Conservation (phyloP, 2,797 vertebrate genomes). For the Oreortyx pictus region DNA sequence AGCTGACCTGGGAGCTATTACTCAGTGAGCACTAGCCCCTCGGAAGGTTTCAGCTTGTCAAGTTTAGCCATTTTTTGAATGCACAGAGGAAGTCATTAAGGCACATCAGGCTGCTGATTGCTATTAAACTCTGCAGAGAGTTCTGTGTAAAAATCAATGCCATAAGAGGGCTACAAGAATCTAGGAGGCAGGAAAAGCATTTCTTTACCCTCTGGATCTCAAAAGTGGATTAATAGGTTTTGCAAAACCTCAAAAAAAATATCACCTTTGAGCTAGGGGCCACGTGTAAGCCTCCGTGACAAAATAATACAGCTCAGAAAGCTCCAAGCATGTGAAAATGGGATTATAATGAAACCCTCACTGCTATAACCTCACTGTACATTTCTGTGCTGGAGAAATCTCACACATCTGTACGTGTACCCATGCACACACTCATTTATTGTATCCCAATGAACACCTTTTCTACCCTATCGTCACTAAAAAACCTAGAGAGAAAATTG, state of each 20-base stretch:
- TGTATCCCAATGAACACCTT: constrained; percentile 1
- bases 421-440: background rate
- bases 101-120: constrained; percentile 69
- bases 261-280: background rate
- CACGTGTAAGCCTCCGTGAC: constrained; percentile 30
- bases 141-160: constrained; percentile 66
- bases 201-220: constrained; percentile 51
- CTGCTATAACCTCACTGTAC: constrained; percentile 8
- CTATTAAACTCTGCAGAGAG: constrained; percentile 64
- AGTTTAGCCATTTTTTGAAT: constrained; percentile 54
- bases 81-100: constrained; percentile 70
- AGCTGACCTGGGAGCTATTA: constrained; percentile 57
- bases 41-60: constrained; percentile 66
- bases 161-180: constrained; percentile 46
- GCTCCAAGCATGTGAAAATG: constrained; percentile 7
- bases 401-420: background rate
- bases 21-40: constrained; percentile 49
- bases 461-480: background rate
- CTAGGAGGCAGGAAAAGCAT: constrained; percentile 21
- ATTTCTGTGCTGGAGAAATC: constrained; percentile 28
- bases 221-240: constrained; percentile 45
- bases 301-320: constrained; percentile 46
- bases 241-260: background rate
- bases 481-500: background rate
- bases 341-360: constrained; percentile 42